Conservation (phyloP, 2,797 vertebrate species). For the Pelobates cultripes region DNA sequence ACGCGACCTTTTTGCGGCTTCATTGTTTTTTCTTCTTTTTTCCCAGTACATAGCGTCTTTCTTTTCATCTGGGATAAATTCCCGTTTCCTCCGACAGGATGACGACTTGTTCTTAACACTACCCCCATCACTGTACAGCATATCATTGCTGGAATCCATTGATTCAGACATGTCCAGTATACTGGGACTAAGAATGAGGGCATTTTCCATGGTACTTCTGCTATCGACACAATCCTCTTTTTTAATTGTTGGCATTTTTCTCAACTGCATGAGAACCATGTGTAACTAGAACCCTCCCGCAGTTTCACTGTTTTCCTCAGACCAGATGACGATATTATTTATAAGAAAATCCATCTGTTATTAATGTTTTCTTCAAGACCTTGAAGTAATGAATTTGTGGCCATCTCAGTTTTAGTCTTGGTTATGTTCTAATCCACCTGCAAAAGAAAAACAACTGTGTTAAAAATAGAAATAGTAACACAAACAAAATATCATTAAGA, state of each 20-base stretch:
- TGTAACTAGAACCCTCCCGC: slow-evolving; percentile 43
- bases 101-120: slow-evolving; percentile 76
- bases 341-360: slow-evolving; percentile 38
- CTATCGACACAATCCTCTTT: slow-evolving; percentile 80
- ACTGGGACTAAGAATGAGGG: slow-evolving; percentile 78
- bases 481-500: neutral
- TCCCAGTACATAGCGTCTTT: slow-evolving; percentile 96
- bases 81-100: slow-evolving; percentile 86
- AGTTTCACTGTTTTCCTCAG: slow-evolving; percentile 52
- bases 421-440: slow-evolving; percentile 22
- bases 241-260: slow-evolving; percentile 91
- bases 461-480: neutral
- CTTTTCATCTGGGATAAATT: slow-evolving; percentile 96
- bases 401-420: slow-evolving; percentile 3
- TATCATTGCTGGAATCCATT: slow-evolving; percentile 75
- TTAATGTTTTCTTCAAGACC: slow-evolving; percentile 15
- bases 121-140: slow-evolving; percentile 73
- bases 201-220: slow-evolving; percentile 75
- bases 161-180: slow-evolving; percentile 77
- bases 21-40: slow-evolving; percentile 94
- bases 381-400: neutral
- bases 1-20: slow-evolving; percentile 93
- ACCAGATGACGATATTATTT: slow-evolving; percentile 47
- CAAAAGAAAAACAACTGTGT: slow-evolving; percentile 22
- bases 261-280: slow-evolving; percentile 74